Percentiles rank a stretch among this genome's conserved stretches.
phyloP scores from a whole-genome alignment of 1,140 invertebrate genomes.

The Scaptomyza graminum region DNA sequence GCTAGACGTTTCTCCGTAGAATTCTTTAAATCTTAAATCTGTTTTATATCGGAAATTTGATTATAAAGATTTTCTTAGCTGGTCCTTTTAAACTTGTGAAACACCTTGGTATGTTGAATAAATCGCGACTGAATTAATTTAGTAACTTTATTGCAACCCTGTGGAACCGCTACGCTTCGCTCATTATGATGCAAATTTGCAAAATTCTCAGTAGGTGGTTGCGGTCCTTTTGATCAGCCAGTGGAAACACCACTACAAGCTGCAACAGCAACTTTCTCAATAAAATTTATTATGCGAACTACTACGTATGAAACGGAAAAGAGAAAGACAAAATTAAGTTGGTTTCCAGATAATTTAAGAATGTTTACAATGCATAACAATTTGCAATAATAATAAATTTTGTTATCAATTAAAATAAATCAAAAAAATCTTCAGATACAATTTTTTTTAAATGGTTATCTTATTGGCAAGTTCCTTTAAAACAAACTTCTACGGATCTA shows the following conservation, averaged over 20 bases:
- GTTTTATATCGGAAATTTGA: neutral
- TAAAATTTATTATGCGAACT: conserved; percentile 9
- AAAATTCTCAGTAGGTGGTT: conserved; percentile 12
- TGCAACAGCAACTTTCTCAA: conserved; percentile 8
- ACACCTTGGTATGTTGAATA: neutral
- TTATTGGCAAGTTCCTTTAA: neutral
- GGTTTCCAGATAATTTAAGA: neutral
- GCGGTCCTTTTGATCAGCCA: conserved; percentile 10
- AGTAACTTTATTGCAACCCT: neutral
- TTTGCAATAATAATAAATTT: neutral
- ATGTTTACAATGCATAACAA: neutral
- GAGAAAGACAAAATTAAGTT: neutral
- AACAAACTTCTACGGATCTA: neutral
- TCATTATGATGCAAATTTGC: conserved; percentile 44
- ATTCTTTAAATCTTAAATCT: too few relatives aligned
- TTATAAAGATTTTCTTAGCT: neutral
- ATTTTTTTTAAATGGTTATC: too few relatives aligned
- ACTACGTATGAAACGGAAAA: neutral
- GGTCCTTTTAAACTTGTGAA: neutral
- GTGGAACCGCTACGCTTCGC: neutral
- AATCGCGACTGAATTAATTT: conserved; percentile 2
- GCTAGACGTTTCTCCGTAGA: too few relatives aligned
- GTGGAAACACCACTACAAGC: conserved; percentile 12
- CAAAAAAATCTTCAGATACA: too few relatives aligned
- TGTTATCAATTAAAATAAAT: neutral